A percentile compares a stretch with the other conserved stretches of the same genome.
Evolutionary conservation across 2,888 invertebrate species (phyloP).

Genomic region (Nymphalis c-album): DNA sequence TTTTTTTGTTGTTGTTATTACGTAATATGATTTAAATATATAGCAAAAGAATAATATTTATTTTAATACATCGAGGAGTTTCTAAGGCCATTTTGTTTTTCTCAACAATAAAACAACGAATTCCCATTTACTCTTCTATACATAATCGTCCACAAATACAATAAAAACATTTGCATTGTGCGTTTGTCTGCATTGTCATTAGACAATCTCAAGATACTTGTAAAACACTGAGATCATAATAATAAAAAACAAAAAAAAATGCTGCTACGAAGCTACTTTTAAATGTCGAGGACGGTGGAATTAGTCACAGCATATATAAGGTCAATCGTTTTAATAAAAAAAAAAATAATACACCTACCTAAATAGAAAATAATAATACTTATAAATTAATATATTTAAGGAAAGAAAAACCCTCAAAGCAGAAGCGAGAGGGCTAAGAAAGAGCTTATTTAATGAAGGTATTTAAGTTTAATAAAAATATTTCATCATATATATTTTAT

Average conservation of each 20-base stretch:
- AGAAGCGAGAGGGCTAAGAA: too few species aligned
- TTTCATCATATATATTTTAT: too few species aligned
- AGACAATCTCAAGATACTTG: slow-evolving; percentile 7
- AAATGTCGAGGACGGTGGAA: slow-evolving; percentile 34
- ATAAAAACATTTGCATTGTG: slow-evolving; percentile 11
- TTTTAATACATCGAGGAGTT: neutral
- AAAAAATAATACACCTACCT: neutral
- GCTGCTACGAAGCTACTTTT: slow-evolving; percentile 14
- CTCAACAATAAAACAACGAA: neutral
- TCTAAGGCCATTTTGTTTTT: neutral
- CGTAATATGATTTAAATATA: too few species aligned
- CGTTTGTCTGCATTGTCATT: slow-evolving; percentile 17
- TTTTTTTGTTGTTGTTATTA: too few species aligned
- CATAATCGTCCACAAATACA: neutral
- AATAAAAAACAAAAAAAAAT: slow-evolving; percentile 14
- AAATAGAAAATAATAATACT: neutral
- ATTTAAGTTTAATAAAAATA: too few species aligned
- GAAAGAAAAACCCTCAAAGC: too few species aligned
- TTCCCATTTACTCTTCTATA: slow-evolving; percentile 10
- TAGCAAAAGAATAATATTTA: neutral
- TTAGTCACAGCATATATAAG: slow-evolving; percentile 12
- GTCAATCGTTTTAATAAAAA: neutral
- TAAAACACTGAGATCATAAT: slow-evolving; percentile 27
- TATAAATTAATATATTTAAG: too few species aligned
- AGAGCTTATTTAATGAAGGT: too few species aligned